These are phyloP conservation scores for Euplagia quadripunctaria DNA, from an alignment of 2,888 invertebrate species.

Conservation along the genomic window DNA sequence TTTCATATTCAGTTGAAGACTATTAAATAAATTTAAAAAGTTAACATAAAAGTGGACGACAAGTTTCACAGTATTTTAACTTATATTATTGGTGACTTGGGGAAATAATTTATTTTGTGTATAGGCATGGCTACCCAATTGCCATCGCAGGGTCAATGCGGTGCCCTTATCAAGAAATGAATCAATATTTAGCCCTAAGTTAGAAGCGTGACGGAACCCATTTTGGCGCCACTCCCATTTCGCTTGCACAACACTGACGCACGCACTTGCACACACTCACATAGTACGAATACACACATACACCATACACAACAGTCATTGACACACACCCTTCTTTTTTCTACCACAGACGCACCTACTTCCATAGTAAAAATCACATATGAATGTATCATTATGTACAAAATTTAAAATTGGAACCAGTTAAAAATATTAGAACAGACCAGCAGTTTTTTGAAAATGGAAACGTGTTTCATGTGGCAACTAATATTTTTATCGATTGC, in stretches of 20 bases:
- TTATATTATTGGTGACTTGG: no score
- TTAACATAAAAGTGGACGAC: no score
- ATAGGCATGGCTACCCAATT: not conserved
- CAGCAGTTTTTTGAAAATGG: no score
- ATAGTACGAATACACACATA: conserved; percentile 9
- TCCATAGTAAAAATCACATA: not conserved
- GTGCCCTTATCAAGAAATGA: conserved; percentile 47
- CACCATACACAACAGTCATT: conserved; percentile 15
- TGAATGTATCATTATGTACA: conserved; percentile 48
- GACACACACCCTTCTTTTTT: conserved; percentile 21
- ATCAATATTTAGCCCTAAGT: conserved; percentile 76
- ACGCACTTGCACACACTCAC: conserved; percentile 20
- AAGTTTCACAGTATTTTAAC: no score
- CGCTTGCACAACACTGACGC: conserved; percentile 37
- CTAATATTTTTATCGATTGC: conserved; percentile 35
- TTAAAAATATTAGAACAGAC: no score
- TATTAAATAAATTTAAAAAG: no score
- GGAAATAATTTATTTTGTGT: no score
- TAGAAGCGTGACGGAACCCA: conserved; percentile 46
- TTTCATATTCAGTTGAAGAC: no score
- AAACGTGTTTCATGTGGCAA: no score
- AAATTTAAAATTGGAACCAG: conserved; percentile 20
- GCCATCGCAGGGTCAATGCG: conserved; percentile 19
- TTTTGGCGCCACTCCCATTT: conserved; percentile 55
- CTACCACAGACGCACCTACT: conserved; percentile 11